Conservation (phyloP, 2,113 vertebrate genomes). For the Hippolais icterina region DNA sequence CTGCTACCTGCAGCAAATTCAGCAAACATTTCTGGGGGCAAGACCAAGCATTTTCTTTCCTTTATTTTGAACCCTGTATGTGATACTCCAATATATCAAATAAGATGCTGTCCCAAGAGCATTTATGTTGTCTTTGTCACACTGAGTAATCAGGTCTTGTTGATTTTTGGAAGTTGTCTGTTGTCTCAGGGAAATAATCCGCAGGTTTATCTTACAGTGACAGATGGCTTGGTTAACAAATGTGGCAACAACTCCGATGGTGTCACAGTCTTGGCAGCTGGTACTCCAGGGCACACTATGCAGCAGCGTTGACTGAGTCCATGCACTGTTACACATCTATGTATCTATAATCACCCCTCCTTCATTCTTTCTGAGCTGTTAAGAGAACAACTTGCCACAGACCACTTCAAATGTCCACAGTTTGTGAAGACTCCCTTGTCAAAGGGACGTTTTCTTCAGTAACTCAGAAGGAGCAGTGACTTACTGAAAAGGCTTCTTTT, state of each 20-base stretch:
- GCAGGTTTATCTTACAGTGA: constrained; percentile 2
- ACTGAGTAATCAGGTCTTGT: background rate
- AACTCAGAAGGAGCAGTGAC: background rate
- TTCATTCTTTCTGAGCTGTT: background rate
- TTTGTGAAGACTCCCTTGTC: background rate
- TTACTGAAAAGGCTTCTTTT: background rate
- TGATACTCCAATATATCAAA: background rate
- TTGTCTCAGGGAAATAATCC: background rate
- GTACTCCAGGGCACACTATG: background rate
- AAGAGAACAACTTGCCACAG: background rate
- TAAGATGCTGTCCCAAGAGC: background rate
- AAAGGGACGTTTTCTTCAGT: background rate
- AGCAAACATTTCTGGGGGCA: background rate
- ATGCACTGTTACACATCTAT: background rate
- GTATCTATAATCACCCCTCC: background rate
- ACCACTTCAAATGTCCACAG: background rate
- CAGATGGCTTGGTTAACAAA: constrained; percentile 41
- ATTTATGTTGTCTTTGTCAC: background rate
- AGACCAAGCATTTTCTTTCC: background rate
- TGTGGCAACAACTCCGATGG: background rate
- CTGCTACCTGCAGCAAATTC: background rate
- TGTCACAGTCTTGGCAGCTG: constrained; percentile 1
- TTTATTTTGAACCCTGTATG: background rate
- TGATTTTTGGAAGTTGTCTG: constrained; percentile 5
- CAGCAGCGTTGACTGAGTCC: background rate